Evolutionary conservation across 2,888 invertebrate species (phyloP), one percentile per base, ranked within the genome.

Genomic region (Pandemis heparana): DNA sequence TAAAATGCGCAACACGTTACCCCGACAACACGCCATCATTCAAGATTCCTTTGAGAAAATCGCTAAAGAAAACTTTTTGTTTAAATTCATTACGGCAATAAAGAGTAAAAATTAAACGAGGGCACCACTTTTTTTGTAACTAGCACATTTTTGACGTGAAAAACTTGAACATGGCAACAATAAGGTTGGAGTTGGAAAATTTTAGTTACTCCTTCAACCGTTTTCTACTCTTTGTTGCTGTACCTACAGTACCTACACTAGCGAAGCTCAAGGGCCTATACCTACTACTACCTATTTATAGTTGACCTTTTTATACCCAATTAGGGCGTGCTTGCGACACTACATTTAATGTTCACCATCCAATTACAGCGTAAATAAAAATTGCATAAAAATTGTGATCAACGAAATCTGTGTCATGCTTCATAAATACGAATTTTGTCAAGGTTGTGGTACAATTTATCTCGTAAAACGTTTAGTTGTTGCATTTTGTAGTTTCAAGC

Each of bases 1-100:
- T 82, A 83, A 81, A 83, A 80, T 78, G 78, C 75, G 77, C 78
- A 80, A 81, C 79, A 79, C 77, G 78, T 80, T 77, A 79, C 76
- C 75, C 61, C 43, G 62, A 76, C 66, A 73, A 59, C 75, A 66
- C 75, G 70, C 68, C 43, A 67, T 62, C 61, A 65, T 51, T 48
- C 41, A 59, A 69, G 38, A 46, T 72, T 72, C 38, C 72, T 62
- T 63, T 9, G 23, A 63, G 68, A 16, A 62, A 56, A 72, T 60
- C n/a, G 32, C 23, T 65, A 46, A 60, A 23, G 41, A 39, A 61
- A 43, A 39, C 41, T 16, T 43, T 67, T 18, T 39, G 65, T 51
- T 67, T 53, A 43, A 66, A 64, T 32, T 32, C 23, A 32, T 32
- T 32, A 32, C 23, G 23, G 4, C 23, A 32, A 32, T 32, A 32